phyloP scores from a whole-genome alignment of 2,113 vertebrate genomes.

The Oncorhynchus nerka region DNA sequence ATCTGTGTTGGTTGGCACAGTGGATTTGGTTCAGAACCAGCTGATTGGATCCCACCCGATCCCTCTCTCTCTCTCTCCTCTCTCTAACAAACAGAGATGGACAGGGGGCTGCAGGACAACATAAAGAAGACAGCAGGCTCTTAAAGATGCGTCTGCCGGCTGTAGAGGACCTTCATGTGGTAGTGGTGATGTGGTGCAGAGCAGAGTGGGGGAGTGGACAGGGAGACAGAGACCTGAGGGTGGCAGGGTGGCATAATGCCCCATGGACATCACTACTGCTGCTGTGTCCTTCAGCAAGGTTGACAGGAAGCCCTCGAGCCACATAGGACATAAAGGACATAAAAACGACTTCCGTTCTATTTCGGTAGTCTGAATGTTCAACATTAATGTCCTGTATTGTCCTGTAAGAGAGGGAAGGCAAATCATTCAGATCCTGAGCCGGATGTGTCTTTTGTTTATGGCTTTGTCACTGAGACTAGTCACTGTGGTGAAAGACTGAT shows the following conservation, averaged over 20 bases:
- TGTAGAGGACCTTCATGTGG: background rate
- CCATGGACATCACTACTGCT: background rate
- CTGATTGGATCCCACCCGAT: constrained; percentile 3
- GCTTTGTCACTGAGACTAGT: background rate
- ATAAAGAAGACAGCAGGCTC: background rate
- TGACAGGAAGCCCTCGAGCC: background rate
- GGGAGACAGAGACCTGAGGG: background rate
- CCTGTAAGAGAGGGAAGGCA: background rate
- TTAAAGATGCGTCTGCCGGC: background rate
- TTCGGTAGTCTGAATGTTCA: constrained; percentile 5
- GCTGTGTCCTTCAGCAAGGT: constrained; percentile 3
- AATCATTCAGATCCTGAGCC: background rate
- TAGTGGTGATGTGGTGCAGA: background rate
- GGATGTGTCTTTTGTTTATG: background rate
- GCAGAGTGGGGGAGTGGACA: background rate
- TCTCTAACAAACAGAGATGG: background rate
- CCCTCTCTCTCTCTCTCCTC: no score
- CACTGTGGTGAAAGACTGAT: background rate
- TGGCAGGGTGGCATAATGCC: background rate
- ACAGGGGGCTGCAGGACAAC: background rate
- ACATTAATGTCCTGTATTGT: constrained; percentile 11
- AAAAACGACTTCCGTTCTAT: constrained; percentile 4
- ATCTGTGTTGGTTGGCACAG: constrained; percentile 52
- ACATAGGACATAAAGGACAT: background rate
- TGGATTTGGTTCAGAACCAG: constrained; percentile 17